Evolutionary conservation across 2,113 vertebrate genomes (phyloP).

Genomic region (Nothocercus nigrocapillus): DNA sequence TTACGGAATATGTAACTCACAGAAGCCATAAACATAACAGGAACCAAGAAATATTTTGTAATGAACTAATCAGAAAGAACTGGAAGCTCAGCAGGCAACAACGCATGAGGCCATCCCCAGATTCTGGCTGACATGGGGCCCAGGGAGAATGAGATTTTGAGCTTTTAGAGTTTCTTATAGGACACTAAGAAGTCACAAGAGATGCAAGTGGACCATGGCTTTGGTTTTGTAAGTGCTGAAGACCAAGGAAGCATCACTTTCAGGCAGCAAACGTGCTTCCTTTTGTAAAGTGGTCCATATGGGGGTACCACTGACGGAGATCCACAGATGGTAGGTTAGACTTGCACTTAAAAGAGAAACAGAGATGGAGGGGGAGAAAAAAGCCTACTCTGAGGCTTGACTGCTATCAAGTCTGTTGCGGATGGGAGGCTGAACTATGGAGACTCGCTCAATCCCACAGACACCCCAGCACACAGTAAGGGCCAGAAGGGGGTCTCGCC

Average conservation of each 20-base stretch:
- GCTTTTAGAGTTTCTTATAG: neutral
- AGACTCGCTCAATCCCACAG: neutral
- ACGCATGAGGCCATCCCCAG: neutral
- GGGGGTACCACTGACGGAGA: neutral
- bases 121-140: neutral
- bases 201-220: neutral
- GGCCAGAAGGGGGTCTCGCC: too few species aligned
- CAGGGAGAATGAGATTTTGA: neutral
- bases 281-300: neutral
- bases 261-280: accelerated
- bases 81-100: neutral
- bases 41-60: neutral
- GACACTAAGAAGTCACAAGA: neutral
- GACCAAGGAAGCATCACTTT: neutral
- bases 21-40: neutral
- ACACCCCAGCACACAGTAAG: neutral
- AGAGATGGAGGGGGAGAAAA: neutral
- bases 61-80: neutral
- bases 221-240: neutral
- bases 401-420: neutral
- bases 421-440: neutral
- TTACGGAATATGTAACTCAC: neutral
- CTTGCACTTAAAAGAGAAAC: accelerated
- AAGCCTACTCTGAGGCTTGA: neutral
- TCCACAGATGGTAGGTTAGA: neutral